Evolutionary conservation across 2,113 vertebrate species (phyloP).

Genomic region (Tenrec ecaudatus): DNA sequence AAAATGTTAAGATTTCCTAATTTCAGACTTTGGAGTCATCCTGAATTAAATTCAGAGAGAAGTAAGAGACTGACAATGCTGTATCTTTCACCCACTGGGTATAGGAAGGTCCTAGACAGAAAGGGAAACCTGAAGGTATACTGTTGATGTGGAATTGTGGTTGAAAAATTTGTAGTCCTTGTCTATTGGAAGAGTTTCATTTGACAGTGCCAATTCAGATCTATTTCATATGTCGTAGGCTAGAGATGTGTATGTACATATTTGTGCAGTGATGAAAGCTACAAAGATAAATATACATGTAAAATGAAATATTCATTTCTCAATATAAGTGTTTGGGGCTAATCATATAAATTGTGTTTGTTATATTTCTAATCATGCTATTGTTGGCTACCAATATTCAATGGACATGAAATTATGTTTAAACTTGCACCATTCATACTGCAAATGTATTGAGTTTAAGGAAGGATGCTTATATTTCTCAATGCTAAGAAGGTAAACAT

Average conservation of each 20-base stretch:
- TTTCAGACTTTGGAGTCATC: background rate
- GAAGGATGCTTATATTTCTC: conserved; percentile 74
- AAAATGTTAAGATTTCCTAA: background rate
- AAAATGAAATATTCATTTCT: background rate
- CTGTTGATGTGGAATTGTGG: background rate
- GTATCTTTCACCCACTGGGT: background rate
- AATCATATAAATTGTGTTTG: background rate
- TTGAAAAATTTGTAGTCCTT: background rate
- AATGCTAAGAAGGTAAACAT: conserved; percentile 40
- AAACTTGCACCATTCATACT: background rate
- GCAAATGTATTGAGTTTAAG: background rate
- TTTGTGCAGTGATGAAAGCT: background rate
- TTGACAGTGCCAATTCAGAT: background rate
- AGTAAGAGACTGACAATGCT: background rate
- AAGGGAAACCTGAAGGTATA: background rate
- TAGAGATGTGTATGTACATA: background rate
- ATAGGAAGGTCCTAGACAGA: background rate
- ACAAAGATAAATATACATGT: background rate
- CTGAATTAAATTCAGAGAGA: background rate
- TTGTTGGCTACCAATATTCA: background rate
- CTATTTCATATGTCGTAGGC: background rate
- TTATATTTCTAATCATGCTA: background rate
- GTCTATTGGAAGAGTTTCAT: background rate
- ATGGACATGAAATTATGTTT: background rate
- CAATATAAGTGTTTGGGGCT: background rate